Conservation (phyloP, 2,888 invertebrate species). For the Torymus aiolomorphi region DNA sequence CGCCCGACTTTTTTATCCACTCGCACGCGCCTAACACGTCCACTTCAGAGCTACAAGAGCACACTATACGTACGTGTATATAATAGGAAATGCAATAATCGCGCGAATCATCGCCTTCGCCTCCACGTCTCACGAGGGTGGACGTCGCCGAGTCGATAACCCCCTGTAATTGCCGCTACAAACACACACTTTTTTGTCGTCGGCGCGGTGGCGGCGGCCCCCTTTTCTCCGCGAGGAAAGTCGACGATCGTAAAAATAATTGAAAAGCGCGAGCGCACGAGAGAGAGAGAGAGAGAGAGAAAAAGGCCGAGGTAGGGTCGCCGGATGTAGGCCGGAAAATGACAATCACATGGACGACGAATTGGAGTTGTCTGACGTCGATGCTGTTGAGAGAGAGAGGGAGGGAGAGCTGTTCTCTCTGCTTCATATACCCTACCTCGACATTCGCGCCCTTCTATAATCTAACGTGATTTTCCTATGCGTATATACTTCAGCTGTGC, state of each 20-base stretch:
- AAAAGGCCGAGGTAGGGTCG: slow-evolving; percentile 60
- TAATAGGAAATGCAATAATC: too few species aligned
- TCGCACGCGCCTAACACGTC: not conserved
- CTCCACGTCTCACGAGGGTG: slow-evolving; percentile 52
- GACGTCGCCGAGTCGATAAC: slow-evolving; percentile 60
- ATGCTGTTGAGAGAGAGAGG: too few species aligned
- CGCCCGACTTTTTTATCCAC: slow-evolving; percentile 3
- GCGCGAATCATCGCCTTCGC: not conserved
- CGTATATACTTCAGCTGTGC: too few species aligned
- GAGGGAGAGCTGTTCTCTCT: too few species aligned
- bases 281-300: slow-evolving; percentile 57
- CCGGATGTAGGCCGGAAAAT: slow-evolving; percentile 75
- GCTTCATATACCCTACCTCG: too few species aligned
- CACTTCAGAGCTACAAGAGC: too few species aligned
- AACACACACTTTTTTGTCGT: slow-evolving; percentile 37
- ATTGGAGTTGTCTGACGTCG: slow-evolving; percentile 46
- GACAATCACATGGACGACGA: slow-evolving; percentile 72
- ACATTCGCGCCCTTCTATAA: too few species aligned
- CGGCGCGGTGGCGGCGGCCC: too few species aligned
- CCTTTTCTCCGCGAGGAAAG: slow-evolving; percentile 51
- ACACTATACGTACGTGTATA: too few species aligned
- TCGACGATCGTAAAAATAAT: slow-evolving; percentile 72
- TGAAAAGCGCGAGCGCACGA: slow-evolving; percentile 69
- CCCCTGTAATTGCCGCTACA: slow-evolving; percentile 60
- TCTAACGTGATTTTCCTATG: too few species aligned